These are phyloP conservation scores for Psilopsiagon aymara DNA, from an alignment of 2,113 vertebrate species.

Conservation along the genomic window DNA sequence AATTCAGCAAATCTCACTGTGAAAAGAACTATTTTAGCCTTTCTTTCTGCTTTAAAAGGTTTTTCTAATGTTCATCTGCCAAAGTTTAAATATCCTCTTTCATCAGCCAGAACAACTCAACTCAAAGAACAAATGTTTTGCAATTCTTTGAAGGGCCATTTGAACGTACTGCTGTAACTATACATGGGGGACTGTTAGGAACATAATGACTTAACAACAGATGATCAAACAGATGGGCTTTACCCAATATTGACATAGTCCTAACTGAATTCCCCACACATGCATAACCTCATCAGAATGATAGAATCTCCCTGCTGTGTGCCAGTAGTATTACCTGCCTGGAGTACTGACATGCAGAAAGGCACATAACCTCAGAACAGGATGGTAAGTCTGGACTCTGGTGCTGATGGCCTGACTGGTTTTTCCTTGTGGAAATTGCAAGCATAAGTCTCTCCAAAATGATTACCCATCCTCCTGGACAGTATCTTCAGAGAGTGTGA, in stretches of 20 bases:
- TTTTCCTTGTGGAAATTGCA: background rate
- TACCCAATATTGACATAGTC: background rate
- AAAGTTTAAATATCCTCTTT: background rate
- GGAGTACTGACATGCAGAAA: background rate
- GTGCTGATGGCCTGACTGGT: background rate
- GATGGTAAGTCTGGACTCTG: background rate
- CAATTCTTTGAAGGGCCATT: background rate
- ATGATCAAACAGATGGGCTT: background rate
- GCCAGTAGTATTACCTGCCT: background rate
- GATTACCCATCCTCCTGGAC: background rate
- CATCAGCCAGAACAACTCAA: background rate
- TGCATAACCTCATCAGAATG: background rate
- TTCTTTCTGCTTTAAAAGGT: background rate
- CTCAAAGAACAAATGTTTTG: constrained; percentile 8
- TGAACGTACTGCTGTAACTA: background rate
- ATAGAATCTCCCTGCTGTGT: background rate
- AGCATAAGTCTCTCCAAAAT: background rate
- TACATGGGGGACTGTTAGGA: background rate
- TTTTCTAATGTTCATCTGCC: background rate
- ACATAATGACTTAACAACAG: background rate
- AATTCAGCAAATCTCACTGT: background rate
- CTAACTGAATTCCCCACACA: background rate
- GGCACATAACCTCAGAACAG: background rate
- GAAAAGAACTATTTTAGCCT: background rate
- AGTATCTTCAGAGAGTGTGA: background rate